Evolutionary conservation across 2,797 vertebrate species (phyloP).

Genomic region (Characodon lateralis): DNA sequence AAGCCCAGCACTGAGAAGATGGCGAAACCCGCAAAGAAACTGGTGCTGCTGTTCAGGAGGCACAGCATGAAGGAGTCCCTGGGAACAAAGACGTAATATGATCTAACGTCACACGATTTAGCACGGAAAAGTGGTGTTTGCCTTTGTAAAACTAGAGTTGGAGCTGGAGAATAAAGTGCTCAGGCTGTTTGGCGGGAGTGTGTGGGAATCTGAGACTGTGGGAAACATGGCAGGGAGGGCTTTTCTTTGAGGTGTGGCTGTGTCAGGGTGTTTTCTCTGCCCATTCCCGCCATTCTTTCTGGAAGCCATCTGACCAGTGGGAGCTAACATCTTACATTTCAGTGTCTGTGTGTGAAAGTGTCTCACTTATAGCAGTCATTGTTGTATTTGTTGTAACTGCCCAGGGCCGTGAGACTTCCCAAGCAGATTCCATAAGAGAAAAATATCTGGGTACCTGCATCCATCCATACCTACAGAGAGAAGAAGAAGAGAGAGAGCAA

Average conservation of each 20-base stretch:
- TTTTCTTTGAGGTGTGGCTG: conserved; percentile 74
- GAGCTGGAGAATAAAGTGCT: conserved; percentile 18
- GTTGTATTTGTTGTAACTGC: conserved; percentile 94
- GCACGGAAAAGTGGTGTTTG: background rate
- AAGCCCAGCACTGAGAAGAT: conserved; percentile 94
- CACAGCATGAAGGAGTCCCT: conserved; percentile 90
- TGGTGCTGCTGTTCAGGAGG: conserved; percentile 90
- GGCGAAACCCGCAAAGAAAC: conserved; percentile 91
- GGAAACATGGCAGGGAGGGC: conserved; percentile 62
- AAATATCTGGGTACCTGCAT: conserved; percentile 92
- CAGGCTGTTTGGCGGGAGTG: conserved; percentile 2
- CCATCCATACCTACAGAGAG: conserved; percentile 89
- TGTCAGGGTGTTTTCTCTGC: conserved; percentile 68
- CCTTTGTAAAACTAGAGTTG: background rate
- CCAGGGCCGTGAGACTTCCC: conserved; percentile 90
- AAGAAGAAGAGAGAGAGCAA: conserved; percentile 4
- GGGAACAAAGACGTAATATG: conserved; percentile 17
- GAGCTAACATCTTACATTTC: conserved; percentile 44
- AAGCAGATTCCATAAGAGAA: conserved; percentile 92
- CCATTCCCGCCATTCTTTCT: conserved; percentile 75
- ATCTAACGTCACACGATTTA: background rate
- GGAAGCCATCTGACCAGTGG: conserved; percentile 47
- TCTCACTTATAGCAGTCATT: conserved; percentile 93
- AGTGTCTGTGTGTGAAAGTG: conserved; percentile 16
- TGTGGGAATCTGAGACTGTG: conserved; percentile 51